Evolutionary conservation across 2,113 vertebrate genomes (phyloP), one percentile per base, ranked within the genome.

Genomic region (Sceloporus tristichus): DNA sequence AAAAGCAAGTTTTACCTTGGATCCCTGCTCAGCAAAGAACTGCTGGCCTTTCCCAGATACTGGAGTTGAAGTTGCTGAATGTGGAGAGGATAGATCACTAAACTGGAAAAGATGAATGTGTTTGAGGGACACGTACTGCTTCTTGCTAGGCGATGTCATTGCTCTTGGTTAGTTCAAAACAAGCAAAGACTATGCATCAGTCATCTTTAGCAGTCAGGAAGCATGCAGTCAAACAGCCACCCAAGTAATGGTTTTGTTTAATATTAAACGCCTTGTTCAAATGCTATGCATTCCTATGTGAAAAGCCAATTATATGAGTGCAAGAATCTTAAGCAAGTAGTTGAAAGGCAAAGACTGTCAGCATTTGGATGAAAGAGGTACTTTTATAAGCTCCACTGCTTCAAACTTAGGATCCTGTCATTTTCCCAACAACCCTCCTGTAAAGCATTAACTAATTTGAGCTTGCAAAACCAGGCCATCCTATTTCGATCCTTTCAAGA

Each of bases 21-120:
- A 97, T 87, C 96, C 87, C 21, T 94, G 95, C 75, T 97, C 96
- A 71, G 94, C 83, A 94, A 97, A 97, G 92, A 97, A 97, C 56
- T 96, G 73, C 3, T 96, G 94, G 71, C 95, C 96, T 94, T 97
- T 97, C 94, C 96, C 96, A 10, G 97, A 97, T 87, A 97, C 89
- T 59, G 98, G 97, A 70, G 97, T 97, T 84, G 97, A 97, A 90
- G 95, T 95, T 93, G 97, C 95, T 85, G 97, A 97, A 86, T 91
- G 91, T 73, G 97, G 95, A 71, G 96, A 97, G 71, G 95, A 94
- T 66, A 95, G 59, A 91, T 97, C 97, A 96, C 94, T 95, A 53
- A 95, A 82, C 97, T 98, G 88, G 74, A 95, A 95, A 93, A 93
- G 34, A 90, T 4, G 40, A 68, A 59, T 9, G 62, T 1, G n/a